Conservation (phyloP, 2,888 invertebrate species). For the Congeria kusceri region DNA sequence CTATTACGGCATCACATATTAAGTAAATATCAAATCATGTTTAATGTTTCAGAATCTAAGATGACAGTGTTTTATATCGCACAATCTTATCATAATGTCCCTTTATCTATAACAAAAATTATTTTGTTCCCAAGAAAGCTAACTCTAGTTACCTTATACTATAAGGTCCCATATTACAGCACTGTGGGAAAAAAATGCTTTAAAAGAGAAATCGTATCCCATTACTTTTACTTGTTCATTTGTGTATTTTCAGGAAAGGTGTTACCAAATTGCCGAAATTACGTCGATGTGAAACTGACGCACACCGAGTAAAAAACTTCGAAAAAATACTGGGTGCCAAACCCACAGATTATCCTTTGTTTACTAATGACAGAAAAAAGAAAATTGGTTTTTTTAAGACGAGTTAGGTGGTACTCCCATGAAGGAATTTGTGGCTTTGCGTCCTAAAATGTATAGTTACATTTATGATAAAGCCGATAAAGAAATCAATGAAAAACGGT, state of each 20-base stretch:
- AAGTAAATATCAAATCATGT: no score
- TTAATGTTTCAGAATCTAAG: not conserved
- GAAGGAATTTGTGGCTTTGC: no score
- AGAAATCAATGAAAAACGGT: slow-evolving; percentile 9
- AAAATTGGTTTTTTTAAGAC: slow-evolving; percentile 51
- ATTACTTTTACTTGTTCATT: not conserved
- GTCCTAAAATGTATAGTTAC: no score
- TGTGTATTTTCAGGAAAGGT: slow-evolving; percentile 5
- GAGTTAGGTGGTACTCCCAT: no score
- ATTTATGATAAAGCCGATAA: not conserved
- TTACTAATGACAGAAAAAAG: slow-evolving; percentile 62
- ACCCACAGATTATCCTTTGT: slow-evolving; percentile 6
- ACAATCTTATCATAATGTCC: no score
- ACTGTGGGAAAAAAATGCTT: no score
- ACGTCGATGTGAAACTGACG: slow-evolving; percentile 12
- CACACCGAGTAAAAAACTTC: slow-evolving; percentile 12
- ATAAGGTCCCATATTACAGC: no score
- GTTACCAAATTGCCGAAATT: not conserved
- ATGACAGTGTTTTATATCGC: not conserved
- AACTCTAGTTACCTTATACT: no score
- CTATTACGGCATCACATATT: no score
- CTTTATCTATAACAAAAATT: no score
- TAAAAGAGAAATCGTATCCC: no score
- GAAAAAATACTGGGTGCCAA: not conserved
- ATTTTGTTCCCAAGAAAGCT: no score